Percentiles rank a stretch among this genome's conserved stretches.
phyloP scores from a whole-genome alignment of 2,888 invertebrate genomes.

The Iselma pallidipennis region DNA sequence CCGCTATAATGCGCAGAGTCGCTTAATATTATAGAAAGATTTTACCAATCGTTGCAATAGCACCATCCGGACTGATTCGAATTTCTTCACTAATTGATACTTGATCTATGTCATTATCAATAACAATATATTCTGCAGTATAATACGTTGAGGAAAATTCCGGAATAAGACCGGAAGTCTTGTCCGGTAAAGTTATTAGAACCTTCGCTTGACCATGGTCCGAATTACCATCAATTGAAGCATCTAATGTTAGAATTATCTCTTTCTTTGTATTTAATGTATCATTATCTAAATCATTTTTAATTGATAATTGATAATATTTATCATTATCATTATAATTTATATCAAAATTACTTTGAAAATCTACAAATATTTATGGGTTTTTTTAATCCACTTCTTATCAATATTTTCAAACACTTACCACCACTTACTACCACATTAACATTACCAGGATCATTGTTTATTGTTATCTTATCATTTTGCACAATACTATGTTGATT shows the following conservation, averaged over 20 bases:
- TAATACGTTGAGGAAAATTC: neutral
- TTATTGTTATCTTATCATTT: constrained; percentile 12
- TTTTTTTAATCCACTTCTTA: too few species aligned
- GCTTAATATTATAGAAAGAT: too few species aligned
- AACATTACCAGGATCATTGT: neutral
- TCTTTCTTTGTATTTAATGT: neutral
- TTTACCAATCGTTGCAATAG: too few species aligned
- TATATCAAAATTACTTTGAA: constrained; percentile 2
- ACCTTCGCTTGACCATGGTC: neutral
- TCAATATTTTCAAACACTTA: constrained; percentile 15
- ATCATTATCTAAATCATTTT: neutral
- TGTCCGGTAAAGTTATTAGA: neutral
- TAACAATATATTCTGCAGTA: neutral
- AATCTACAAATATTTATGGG: neutral
- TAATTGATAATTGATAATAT: too few species aligned
- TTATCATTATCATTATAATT: too few species aligned
- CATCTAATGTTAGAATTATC: constrained; percentile 2
- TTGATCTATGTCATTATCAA: neutral
- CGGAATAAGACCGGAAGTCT: neutral
- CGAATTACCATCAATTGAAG: neutral
- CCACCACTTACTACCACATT: constrained; percentile 10
- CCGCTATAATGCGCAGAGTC: too few species aligned
- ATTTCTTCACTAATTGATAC: too few species aligned
- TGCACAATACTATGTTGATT: constrained; percentile 11
- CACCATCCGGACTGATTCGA: too few species aligned